Base-by-base conservation (phyloP, 1,140 invertebrate species). In the Galleria mellonella region DNA sequence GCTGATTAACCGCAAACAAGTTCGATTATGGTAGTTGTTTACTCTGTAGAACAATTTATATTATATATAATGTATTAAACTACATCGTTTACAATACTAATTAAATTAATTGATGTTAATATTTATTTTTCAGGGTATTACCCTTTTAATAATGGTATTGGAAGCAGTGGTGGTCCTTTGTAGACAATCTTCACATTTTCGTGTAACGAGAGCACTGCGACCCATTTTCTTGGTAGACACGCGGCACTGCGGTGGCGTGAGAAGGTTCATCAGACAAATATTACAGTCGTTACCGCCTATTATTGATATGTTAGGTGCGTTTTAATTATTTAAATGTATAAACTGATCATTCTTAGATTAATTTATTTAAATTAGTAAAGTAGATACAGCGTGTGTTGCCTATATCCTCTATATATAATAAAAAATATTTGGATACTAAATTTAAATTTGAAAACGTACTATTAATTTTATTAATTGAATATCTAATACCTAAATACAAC, bases 221-320 rank as follows among this genome's bases (percentile, higher is more conserved):
- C 96, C 96, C 12, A 93, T 97, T 52, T 97, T 97, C 86, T 74
- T 97, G 27, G 91, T 97, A 11, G 95, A 97, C 76, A 96, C 94
- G 12, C 89, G 94, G 60, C 95, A 95, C 56, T 93, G 94, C 53
- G 92, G 94, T 23, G 91, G 90, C 4, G 92, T 94, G 2, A 71
- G 92, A 43, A 79, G 92, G 63, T 93, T 92, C 62, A 92, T 93
- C 39, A 70, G 92, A 55, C 92, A 93, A 75, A 92, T 93, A 55
- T 84, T 97, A 36, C 94, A 96, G 83, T 95, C 94, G 1, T 68
- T 97, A 59, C 95, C 95, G 17, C 95, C 95, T 1, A 97, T 97
- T 62, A 78, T 97, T 41, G 95, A 97, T 70, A 96, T 97, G 94
- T 78, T 97, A 44, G 89, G 86, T 87, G 51, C 32, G 63, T 41